Evolutionary conservation across 2,797 vertebrate genomes (phyloP).

Genomic region (Serranus cabrilla): DNA sequence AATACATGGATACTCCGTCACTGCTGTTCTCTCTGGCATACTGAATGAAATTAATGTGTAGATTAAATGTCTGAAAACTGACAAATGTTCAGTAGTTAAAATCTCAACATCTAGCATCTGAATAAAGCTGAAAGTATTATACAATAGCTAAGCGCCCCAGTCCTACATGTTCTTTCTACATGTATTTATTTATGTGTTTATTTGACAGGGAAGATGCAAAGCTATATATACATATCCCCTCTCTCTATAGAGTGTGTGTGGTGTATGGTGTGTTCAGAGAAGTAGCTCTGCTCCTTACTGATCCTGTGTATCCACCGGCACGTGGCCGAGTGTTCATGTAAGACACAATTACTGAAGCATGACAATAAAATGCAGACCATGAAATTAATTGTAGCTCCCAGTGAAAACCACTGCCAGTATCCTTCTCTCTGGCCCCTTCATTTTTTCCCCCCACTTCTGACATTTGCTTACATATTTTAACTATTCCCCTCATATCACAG

Average conservation of each 20-base stretch:
- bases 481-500: conserved; percentile 36
- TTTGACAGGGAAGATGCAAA: no score
- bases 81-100: no score
- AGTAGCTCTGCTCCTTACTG: conserved; percentile 33
- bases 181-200: no score
- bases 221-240: no score
- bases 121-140: no score
- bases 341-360: conserved; percentile 75
- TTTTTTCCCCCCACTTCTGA: conserved; percentile 19
- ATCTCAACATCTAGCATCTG: no score
- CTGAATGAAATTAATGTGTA: no score
- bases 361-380: conserved; percentile 80
- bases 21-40: conserved; percentile 9
- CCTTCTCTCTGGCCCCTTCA: not conserved
- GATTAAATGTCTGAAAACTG: no score
- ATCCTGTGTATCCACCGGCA: conserved; percentile 16
- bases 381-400: conserved; percentile 81
- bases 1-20: conserved; percentile 21
- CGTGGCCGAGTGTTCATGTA: conserved; percentile 41
- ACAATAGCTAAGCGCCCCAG: no score
- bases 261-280: no score
- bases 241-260: no score
- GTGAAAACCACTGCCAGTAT: conserved; percentile 51
- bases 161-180: no score
- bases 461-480: conserved; percentile 40